Percentiles rank a stretch among this genome's conserved stretches.
Conservation (phyloP, 2,888 invertebrate species). For the Rotaria magnacalcarata region DNA sequence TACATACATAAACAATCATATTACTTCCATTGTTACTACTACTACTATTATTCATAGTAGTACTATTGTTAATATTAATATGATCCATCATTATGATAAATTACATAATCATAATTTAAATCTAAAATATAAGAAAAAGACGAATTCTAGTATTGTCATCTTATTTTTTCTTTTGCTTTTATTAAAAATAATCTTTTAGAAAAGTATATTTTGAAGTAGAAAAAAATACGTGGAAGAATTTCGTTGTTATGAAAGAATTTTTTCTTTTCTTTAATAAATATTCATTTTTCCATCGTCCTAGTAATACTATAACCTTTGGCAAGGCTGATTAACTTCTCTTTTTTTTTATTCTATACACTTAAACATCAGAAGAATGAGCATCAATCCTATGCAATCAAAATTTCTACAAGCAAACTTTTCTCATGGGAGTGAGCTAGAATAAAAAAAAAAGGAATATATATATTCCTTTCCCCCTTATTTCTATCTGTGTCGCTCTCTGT, state of each 20-base stretch:
- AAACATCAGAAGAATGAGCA: conserved; percentile 18
- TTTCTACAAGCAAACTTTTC: neutral
- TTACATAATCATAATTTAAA: neutral
- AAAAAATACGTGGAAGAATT: neutral
- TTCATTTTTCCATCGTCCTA: conserved; percentile 20
- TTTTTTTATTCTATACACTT: neutral
- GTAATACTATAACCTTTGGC: neutral
- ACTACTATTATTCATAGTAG: neutral
- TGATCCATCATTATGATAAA: neutral
- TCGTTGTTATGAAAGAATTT: neutral
- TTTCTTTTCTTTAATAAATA: neutral
- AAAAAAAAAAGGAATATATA: neutral
- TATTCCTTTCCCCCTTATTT: neutral
- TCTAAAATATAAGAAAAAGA: neutral
- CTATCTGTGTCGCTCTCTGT: neutral
- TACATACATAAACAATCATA: neutral
- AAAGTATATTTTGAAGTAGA: neutral
- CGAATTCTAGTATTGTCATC: neutral
- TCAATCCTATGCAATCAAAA: neutral
- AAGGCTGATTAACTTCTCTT: conserved; percentile 25
- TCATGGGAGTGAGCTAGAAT: neutral
- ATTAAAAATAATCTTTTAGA: neutral
- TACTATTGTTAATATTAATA: neutral
- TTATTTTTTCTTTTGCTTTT: no score
- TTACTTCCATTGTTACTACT: neutral